A percentile compares a stretch with the other conserved stretches of the same genome.
These are phyloP conservation scores for Agrochola lychnidis DNA, from an alignment of 2,888 invertebrate species.

Conservation along the genomic window DNA sequence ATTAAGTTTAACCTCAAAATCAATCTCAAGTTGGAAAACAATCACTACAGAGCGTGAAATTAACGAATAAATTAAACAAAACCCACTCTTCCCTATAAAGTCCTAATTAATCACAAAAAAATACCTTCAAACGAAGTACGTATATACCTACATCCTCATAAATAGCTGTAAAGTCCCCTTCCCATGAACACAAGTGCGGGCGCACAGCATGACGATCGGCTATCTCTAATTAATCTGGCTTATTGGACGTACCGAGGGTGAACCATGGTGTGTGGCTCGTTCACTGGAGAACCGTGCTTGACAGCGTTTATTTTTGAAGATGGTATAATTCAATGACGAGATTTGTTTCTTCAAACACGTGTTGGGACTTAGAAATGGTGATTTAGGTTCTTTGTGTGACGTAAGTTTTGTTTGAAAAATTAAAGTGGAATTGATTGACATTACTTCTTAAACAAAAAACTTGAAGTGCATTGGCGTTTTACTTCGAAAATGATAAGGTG, in stretches of 20 bases:
- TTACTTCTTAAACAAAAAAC: too few species aligned
- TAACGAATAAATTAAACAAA: conserved; percentile 42
- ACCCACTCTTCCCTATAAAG: conserved; percentile 26
- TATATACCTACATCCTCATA: conserved; percentile 20
- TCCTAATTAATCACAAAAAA: conserved; percentile 46
- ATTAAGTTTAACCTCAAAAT: not conserved
- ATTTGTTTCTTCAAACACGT: conserved; percentile 46
- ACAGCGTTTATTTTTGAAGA: conserved; percentile 56
- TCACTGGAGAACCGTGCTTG: conserved; percentile 60
- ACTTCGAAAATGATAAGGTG: not conserved
- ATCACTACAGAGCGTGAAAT: conserved; percentile 23
- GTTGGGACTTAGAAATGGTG: conserved; percentile 25
- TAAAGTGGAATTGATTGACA: not conserved
- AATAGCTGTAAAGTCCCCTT: conserved; percentile 64
- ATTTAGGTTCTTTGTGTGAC: conserved; percentile 16
- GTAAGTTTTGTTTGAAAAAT: not conserved
- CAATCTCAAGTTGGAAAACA: conserved; percentile 21
- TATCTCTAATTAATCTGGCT: conserved; percentile 84
- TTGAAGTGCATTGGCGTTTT: not conserved
- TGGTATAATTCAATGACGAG: conserved; percentile 34
- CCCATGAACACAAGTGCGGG: conserved; percentile 67
- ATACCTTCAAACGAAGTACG: conserved; percentile 10
- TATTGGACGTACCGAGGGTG: conserved; percentile 53
- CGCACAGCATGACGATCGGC: conserved; percentile 76
- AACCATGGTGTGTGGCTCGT: conserved; percentile 35